phyloP scores from a whole-genome alignment of 2,113 vertebrate genomes.

The Chinchilla lanigera region DNA sequence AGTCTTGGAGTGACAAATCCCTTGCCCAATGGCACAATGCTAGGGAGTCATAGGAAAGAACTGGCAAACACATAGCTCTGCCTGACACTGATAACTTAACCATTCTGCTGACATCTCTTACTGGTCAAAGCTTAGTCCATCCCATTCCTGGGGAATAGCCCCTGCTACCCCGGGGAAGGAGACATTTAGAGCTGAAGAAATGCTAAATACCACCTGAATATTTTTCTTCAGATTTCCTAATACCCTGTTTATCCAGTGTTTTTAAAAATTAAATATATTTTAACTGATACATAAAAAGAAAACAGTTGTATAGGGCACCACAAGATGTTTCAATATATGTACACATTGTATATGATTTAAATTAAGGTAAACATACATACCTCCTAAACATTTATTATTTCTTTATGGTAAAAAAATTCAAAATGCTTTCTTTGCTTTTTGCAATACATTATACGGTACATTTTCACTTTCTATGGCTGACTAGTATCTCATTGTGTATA shows the following conservation, averaged over 20 bases:
- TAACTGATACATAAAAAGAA: background rate
- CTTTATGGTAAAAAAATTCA: background rate
- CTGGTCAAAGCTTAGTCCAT: constrained; percentile 20
- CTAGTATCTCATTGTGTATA: background rate
- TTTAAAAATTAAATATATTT: background rate
- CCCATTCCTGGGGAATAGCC: background rate
- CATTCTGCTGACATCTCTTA: background rate
- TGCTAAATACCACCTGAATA: background rate
- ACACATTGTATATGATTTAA: background rate
- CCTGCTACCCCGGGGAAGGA: background rate
- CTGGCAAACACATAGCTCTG: background rate
- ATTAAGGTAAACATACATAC: background rate
- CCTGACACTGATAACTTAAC: background rate
- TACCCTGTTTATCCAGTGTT: background rate
- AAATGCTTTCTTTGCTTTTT: background rate
- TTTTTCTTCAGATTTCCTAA: background rate
- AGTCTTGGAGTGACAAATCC: background rate
- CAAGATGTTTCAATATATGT: background rate
- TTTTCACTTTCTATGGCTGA: background rate
- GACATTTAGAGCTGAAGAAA: background rate
- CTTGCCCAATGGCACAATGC: background rate
- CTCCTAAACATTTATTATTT: background rate
- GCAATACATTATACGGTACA: background rate
- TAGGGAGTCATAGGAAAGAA: background rate
- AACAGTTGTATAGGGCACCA: no score